Conservation (phyloP, 2,113 vertebrate genomes). For the Sylvilagus bachmani region DNA sequence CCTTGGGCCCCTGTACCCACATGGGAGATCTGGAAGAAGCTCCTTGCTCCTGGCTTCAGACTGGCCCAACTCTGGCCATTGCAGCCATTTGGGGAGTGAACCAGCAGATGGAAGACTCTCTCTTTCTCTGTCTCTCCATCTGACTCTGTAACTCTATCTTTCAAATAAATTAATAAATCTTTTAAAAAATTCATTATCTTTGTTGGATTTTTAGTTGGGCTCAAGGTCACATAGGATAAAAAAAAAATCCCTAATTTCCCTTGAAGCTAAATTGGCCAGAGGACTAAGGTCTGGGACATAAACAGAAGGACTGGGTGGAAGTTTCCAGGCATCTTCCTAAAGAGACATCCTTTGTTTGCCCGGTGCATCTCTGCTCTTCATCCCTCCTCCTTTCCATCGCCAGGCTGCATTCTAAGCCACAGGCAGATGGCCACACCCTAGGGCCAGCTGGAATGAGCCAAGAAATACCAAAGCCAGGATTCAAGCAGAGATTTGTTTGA, state of each 20-base stretch:
- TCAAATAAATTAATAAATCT: too few relatives aligned
- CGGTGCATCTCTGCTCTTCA: not conserved
- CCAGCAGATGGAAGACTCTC: too few relatives aligned
- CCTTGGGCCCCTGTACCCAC: too few relatives aligned
- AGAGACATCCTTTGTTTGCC: not conserved
- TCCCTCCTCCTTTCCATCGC: not conserved
- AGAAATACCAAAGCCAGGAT: conserved; percentile 33
- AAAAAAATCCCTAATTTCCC: not conserved
- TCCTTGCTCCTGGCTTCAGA: too few relatives aligned
- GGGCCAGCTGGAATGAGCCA: not conserved
- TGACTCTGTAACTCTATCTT: too few relatives aligned
- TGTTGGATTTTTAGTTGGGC: not conserved
- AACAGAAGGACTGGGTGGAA: not conserved
- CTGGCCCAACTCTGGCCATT: too few relatives aligned
- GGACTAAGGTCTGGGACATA: not conserved
- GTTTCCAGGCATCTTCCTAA: not conserved
- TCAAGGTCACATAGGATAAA: not conserved
- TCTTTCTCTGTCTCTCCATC: too few relatives aligned
- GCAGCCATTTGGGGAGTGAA: too few relatives aligned
- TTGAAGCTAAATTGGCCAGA: not conserved
- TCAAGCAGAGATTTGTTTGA: not conserved
- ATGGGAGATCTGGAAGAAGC: too few relatives aligned
- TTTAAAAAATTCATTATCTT: not conserved
- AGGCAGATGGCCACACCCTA: not conserved
- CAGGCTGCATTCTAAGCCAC: not conserved